phyloP scores from a whole-genome alignment of 2,888 invertebrate species.

The Enchytraeus crypticus region DNA sequence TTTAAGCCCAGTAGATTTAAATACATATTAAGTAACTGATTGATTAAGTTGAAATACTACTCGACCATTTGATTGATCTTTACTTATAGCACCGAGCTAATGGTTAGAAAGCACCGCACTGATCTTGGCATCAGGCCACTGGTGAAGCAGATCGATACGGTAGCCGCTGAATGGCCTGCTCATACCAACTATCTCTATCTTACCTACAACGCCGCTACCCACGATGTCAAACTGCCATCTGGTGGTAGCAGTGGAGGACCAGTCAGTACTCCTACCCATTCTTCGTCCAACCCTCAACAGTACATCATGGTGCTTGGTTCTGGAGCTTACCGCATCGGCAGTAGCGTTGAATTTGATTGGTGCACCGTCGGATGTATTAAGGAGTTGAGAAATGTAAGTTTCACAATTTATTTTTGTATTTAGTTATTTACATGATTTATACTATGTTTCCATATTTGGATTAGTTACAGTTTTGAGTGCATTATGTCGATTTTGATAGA shows the following conservation, averaged over 20 bases:
- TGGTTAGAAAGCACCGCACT: constrained; percentile 35
- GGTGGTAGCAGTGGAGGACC: no score
- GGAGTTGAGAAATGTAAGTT: constrained; percentile 64
- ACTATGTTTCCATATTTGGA: no score
- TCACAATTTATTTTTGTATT: no score
- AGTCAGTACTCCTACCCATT: no score
- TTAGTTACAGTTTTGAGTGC: no score
- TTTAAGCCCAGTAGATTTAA: no score
- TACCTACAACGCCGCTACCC: constrained; percentile 75
- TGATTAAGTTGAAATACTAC: background rate
- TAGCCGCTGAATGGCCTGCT: constrained; percentile 99
- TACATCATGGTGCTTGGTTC: constrained; percentile 67
- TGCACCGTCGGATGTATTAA: constrained; percentile 93
- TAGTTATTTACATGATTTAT: no score
- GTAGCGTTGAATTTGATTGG: constrained; percentile 99
- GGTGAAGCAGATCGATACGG: constrained; percentile 96
- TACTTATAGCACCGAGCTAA: constrained; percentile 74
- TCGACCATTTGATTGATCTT: no score
- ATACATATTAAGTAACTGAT: no score
- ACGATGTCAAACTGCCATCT: constrained; percentile 37
- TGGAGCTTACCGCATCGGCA: constrained; percentile 52
- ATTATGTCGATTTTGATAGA: no score
- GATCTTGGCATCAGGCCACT: constrained; percentile 36
- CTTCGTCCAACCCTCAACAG: no score
- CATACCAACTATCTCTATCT: constrained; percentile 95